Evolutionary conservation across 2,888 invertebrate genomes (phyloP), one percentile per base, ranked within the genome.

Genomic region (Eudemis profundana): DNA sequence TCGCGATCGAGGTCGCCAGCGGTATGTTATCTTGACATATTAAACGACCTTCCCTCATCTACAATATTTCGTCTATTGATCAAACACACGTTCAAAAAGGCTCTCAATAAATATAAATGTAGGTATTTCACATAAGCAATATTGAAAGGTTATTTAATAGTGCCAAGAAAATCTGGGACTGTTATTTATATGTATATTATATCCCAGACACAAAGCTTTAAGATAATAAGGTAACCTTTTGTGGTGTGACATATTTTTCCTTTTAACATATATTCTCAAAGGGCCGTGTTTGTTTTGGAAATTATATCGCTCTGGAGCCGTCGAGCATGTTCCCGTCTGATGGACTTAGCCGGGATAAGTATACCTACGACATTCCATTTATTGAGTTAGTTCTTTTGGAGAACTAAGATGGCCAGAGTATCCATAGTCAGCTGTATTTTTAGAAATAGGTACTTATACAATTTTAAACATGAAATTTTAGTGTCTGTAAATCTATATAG

Each of bases 211-310:
- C 64, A 57, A 64, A 57, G 64, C 57, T 57, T 44, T 29, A 27
- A 50, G 49, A 63, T 57, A 64, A 64, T 57, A 64, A 50, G 36
- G 64, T 44, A 50, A 64, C 64, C 64, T 50, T 64, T 64, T 57
- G 57, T 64, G 64, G 33, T 44, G 42, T 44, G 57, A 64, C 64
- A 64, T 33, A 64, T 57, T 57, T 64, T 57, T 50, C 64, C 64
- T 64, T 64, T 64, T 36, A 64, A 44, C 64, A 44, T 57, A 19
- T 42, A 40, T 15, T n/a, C 29, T 44, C 49, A 40, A 54, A 46
- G 54, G 38, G n/a, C 17, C 14, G 15, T 57, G 38, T 47, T 47
- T 47, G 54, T 54, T 47, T 62, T 46, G 21, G 46, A 50, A 62
- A 47, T 62, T 47, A 62, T 38, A 47, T 46, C 62, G 33, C 27